Evolutionary conservation across 2,888 invertebrate genomes (phyloP).

Genomic region (Archaeoteleia sp.): DNA sequence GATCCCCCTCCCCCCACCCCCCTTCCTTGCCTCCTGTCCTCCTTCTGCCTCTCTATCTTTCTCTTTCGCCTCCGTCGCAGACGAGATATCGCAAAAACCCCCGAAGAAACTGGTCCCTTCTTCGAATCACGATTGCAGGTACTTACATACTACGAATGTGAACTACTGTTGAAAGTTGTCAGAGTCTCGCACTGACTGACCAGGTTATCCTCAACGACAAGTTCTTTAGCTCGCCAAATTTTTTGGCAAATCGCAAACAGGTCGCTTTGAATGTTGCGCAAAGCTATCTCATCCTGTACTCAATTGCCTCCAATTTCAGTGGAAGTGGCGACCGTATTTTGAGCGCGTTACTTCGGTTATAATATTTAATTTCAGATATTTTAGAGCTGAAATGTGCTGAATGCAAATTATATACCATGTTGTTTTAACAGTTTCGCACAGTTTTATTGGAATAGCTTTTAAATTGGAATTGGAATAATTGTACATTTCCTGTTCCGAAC

Average conservation of each 20-base stretch:
- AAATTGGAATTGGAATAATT: too few relatives aligned
- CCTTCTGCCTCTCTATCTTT: slow-evolving; percentile 13
- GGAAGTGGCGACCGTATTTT: too few relatives aligned
- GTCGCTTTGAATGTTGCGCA: slow-evolving; percentile 39
- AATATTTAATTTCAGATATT: too few relatives aligned
- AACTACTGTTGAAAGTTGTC: slow-evolving; percentile 53
- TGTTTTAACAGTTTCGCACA: too few relatives aligned
- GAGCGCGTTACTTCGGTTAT: too few relatives aligned
- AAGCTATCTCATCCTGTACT: slow-evolving; percentile 9
- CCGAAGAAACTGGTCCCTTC: slow-evolving; percentile 56
- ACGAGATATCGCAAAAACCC: slow-evolving; percentile 41
- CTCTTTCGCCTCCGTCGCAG: slow-evolving; percentile 33
- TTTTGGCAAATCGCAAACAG: slow-evolving; percentile 52
- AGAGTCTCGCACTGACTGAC: slow-evolving; percentile 50
- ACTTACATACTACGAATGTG: slow-evolving; percentile 53
- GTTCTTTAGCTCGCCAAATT: slow-evolving; percentile 45
- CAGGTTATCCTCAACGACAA: slow-evolving; percentile 51
- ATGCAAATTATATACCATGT: too few relatives aligned
- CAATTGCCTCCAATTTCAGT: too few relatives aligned
- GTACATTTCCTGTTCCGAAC: too few relatives aligned
- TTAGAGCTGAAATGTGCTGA: too few relatives aligned
- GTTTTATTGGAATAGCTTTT: too few relatives aligned
- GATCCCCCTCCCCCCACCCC: slow-evolving; percentile 30
- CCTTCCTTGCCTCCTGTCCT: slow-evolving; percentile 20
- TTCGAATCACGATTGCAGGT: slow-evolving; percentile 54